Percentiles rank a stretch among this genome's conserved stretches.
These are phyloP conservation scores for Microcebus jonahi DNA, from an alignment of 2,113 vertebrate species.

Conservation along the genomic window DNA sequence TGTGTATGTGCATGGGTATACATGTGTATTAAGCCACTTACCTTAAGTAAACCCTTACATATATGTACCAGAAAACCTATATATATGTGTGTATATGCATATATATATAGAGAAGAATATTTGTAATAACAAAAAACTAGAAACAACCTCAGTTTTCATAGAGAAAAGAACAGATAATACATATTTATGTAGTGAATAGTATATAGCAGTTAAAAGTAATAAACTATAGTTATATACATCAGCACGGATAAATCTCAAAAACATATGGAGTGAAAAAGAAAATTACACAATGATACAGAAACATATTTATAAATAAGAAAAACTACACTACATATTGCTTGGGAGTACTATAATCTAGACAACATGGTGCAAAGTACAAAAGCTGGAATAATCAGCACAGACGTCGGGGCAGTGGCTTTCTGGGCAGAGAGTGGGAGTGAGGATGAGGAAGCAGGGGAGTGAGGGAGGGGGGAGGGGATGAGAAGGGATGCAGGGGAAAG, in stretches of 20 bases:
- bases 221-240: not conserved
- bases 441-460: not conserved
- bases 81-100: too few relatives aligned
- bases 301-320: constrained; percentile 7
- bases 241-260: not conserved
- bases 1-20: not conserved
- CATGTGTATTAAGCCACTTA: not conserved
- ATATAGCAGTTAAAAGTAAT: not conserved
- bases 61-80: not conserved
- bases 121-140: not conserved
- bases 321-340: not conserved
- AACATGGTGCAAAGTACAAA: not conserved
- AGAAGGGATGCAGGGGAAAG: not conserved
- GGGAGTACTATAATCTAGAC: not conserved
- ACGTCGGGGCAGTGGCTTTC: not conserved
- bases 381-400: not conserved
- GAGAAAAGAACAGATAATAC: not conserved
- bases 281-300: not conserved
- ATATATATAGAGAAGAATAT: not conserved
- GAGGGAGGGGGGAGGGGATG: not conserved
- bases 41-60: not conserved
- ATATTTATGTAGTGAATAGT: not conserved
- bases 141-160: not conserved
- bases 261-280: not conserved
- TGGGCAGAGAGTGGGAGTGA: not conserved